Evolutionary conservation across 2,113 vertebrate species (phyloP), one percentile per base, ranked within the genome.

Genomic region (Rhinopomastus cyanomelas): DNA sequence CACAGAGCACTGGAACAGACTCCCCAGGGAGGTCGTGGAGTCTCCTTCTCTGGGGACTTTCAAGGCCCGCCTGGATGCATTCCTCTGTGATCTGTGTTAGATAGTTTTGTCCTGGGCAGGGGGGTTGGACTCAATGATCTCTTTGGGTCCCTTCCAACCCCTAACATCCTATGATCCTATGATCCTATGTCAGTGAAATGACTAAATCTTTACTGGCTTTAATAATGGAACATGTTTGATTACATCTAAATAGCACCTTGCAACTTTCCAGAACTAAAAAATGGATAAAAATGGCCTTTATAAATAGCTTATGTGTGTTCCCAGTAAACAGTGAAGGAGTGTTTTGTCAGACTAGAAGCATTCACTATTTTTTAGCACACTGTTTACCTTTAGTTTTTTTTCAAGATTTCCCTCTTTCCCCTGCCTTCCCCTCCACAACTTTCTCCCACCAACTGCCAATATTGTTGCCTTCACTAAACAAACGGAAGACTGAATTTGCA

Each of bases 341-440:
- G 11, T 60, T 87, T 51, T 57, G 8, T 49, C 25, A 73, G 18
- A 39, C 21, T 66, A 36, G 22, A 84, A 65, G 30, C 10, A 32
- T 82, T 65, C 87, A 19, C 12, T 76, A 5, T 12, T 62, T 69
- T 44, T 42, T 51, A 66, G 32, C 10, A 12, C 21, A 19, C 22
- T 42, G 1, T 21, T 73, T 56, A 25, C 6, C 12, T 56, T 36
- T 6, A 11, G 3, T 36, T 76, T 92, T 77, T 92, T 81, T 79
- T 48, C 9, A 32, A 21, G 7, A 12, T 26, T 79, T 81, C 39
- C 18, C 4, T 69, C 13, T 48, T 32, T 16, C n/a, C 55, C 34
- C 30, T 16, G 18, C 30, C 3, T 4, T 5, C 2, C 9, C 5
- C 2, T 9, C 6, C 18, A 22, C 30, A 46, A 30, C 22, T 53